These are phyloP conservation scores for Plutella xylostella DNA, from an alignment of 2,888 invertebrate genomes.

Conservation along the genomic window DNA sequence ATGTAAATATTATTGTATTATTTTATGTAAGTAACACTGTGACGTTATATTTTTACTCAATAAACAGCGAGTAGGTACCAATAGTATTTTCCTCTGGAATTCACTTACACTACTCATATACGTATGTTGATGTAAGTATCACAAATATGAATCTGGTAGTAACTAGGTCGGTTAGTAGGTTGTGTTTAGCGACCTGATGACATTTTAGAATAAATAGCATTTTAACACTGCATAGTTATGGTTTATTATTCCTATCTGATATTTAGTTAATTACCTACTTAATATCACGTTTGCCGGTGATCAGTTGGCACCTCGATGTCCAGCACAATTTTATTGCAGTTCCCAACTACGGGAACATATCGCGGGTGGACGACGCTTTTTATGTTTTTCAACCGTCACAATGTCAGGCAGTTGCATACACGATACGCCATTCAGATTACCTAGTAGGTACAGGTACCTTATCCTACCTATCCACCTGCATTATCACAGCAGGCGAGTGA, in stretches of 20 bases:
- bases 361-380: neutral
- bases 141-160: neutral
- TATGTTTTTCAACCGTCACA: neutral
- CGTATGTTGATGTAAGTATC: neutral
- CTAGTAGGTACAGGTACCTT: neutral
- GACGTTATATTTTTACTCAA: neutral
- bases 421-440: neutral
- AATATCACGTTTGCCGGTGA: neutral
- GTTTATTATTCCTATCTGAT: no score
- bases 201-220: neutral
- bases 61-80: neutral
- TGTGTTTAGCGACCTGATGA: neutral
- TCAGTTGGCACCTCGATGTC: neutral
- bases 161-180: neutral
- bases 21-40: neutral
- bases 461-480: neutral
- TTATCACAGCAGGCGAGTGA: neutral
- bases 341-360: neutral
- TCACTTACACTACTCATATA: neutral
- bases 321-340: neutral
- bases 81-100: neutral
- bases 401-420: neutral
- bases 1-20: no score
- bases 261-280: no score
- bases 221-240: no score